Base-by-base conservation (phyloP, 35 echinoderm and acorn worm species). In the Apostichopus californicus region DNA sequence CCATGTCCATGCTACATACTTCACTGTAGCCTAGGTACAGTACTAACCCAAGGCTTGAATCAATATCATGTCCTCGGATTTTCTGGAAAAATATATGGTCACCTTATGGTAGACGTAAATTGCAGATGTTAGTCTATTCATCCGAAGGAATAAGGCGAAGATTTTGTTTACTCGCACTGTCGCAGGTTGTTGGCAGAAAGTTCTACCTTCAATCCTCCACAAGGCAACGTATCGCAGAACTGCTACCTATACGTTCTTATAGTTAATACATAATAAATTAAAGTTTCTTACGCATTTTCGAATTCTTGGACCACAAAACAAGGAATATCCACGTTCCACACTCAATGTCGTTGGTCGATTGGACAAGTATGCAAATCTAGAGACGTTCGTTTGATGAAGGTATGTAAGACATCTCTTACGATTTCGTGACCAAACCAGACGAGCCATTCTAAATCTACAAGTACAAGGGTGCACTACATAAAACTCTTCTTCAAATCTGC, bases 41-140 rank as follows among this genome's bases (percentile, higher is more conserved):
- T 34, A 34, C 28, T 34, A 34, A 72, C 68, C 68, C 1, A 72
- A 72, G 68, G 68, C 68, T 72, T 72, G 68, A 72, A 72, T 72
- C 68, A 72, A 72, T 72, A 72, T 72, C 68, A 72, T 72, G 68
- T 72, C 68, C 68, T 72, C 68, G 68, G 68, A 72, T 72, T 72
- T 72, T 72, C 68, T 72, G 68, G 68, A 72, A 72, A 72, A 72
- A 72, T 72, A 72, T 72, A 72, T 72, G 68, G 68, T 72, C 68
- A 72, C 68, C 68, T 72, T 72, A 72, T 72, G 68, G 68, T 72
- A 72, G 68, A 72, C 68, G 68, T 72, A 72, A 72, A 72, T 72
- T 72, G 68, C 68, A 72, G 68, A 72, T 72, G 68, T 72, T 72
- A 72, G 68, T 72, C 68, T 72, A 2, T 72, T 72, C 68, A 72